Base-by-base conservation (phyloP, 2,888 invertebrate genomes). In the Tetramorium bicarinatum region DNA sequence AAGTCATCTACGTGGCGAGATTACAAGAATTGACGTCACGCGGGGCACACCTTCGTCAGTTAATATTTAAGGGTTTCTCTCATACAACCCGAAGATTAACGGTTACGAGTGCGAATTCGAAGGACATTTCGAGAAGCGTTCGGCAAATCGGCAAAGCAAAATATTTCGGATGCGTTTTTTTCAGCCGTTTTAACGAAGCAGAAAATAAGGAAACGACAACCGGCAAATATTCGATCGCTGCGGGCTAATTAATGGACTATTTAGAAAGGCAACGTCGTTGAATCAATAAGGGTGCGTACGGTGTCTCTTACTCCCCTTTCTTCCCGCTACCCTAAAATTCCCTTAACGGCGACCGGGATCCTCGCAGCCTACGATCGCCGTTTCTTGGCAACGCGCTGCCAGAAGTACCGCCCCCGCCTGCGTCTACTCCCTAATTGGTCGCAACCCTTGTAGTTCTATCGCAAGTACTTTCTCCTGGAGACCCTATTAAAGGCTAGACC, bases 311-410 rank as follows among this genome's bases (percentile, higher is more conserved):
- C 80, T 71, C 84, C 82, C 72, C 56, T 67, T 71, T 82, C 74
- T 85, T 80, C 82, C 59, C 80, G 81, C 84, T 83, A 74, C 88
- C 91, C 87, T 62, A 89, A 87, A 86, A 87, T 84, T 86, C 91
- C 87, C 91, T 86, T 87, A 86, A 88, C 88, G 81, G 82, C 84
- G 80, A 84, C 85, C 85, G 81, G 86, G 86, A 90, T 91, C 89
- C 90, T 92, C 87, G 85, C 83, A 87, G 86, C 89, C 87, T 88
- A 91, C 89, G 89, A 90, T 89, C 89, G 87, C 83, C 90, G 92
- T 93, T 93, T 92, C 93, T 92, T 92, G 89, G 93, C 93, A 93
- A 93, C 93, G 92, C 91, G 88, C 83, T 86, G 84, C 84, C 75
- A 84, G 89, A 59, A 80, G 92, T 82, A 91, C 92, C 92, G 91